A percentile compares a stretch with the other conserved stretches of the same genome.
Conservation (phyloP, 2,888 invertebrate species). For the Volucella inanis region DNA sequence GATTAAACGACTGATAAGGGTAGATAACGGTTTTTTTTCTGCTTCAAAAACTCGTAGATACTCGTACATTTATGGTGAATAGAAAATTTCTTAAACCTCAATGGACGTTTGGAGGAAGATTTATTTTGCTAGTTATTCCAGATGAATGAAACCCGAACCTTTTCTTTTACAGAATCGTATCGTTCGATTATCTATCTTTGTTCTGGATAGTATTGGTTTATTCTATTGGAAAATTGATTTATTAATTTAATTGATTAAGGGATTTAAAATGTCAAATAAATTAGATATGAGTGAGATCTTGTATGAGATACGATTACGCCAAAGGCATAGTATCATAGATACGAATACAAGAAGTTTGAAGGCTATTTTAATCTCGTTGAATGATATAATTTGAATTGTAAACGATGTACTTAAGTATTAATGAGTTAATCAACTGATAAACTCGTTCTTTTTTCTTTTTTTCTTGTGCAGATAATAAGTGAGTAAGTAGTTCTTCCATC, state of each 20-base stretch:
- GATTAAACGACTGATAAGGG: slow-evolving; percentile 64
- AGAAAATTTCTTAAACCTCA: background rate
- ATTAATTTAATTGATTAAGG: slow-evolving; percentile 48
- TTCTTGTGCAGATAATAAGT: too few relatives aligned
- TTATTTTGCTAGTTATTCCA: slow-evolving; percentile 23
- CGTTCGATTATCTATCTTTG: slow-evolving; percentile 2
- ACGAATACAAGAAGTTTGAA: slow-evolving; percentile 42
- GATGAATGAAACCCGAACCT: slow-evolving; percentile 37
- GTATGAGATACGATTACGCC: background rate
- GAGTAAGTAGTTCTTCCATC: too few relatives aligned
- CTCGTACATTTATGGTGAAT: background rate
- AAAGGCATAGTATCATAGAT: background rate
- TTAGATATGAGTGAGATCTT: slow-evolving; percentile 33
- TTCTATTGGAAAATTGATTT: slow-evolving; percentile 47
- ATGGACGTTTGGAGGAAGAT: slow-evolving; percentile 5
- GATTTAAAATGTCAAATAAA: slow-evolving; percentile 30
- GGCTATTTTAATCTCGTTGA: slow-evolving; percentile 41
- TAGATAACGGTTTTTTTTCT: slow-evolving; percentile 44
- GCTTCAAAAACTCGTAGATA: background rate
- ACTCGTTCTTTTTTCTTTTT: slow-evolving; percentile 4
- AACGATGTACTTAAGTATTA: slow-evolving; percentile 48
- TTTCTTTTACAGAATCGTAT: background rate
- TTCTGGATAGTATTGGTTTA: slow-evolving; percentile 44
- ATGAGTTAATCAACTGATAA: slow-evolving; percentile 27
- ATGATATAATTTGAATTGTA: slow-evolving; percentile 69